Percentiles rank a stretch among this genome's conserved stretches.
Evolutionary conservation across 2,797 vertebrate species (phyloP).

Genomic region (Stomatorhinus walkeri): DNA sequence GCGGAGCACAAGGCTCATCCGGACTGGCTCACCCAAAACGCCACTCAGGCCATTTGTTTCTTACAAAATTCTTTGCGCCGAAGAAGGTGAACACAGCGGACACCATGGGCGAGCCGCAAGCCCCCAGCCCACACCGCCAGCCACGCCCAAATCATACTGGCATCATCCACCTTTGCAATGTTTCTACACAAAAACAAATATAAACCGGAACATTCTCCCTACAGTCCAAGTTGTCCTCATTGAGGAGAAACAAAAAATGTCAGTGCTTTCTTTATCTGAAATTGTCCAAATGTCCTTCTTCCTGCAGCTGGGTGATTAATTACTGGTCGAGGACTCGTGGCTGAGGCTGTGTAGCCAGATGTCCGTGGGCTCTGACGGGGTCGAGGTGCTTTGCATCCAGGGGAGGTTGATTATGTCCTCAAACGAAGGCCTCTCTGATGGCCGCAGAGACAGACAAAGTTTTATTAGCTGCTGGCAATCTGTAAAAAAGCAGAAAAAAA

Average conservation of each 20-base stretch:
- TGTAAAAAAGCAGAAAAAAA: constrained; percentile 32
- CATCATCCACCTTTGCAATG: background rate
- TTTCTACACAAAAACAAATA: constrained; percentile 14
- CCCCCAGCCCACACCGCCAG: background rate
- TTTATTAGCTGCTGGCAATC: constrained; percentile 81
- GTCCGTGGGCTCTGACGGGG: constrained; percentile 65
- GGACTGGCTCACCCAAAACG: background rate
- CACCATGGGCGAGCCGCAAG: background rate
- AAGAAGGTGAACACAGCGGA: background rate
- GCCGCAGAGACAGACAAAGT: constrained; percentile 78
- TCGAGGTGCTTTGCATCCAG: constrained; percentile 74
- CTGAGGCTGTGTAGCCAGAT: constrained; percentile 80
- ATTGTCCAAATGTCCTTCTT: constrained; percentile 7
- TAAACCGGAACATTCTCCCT: constrained; percentile 1
- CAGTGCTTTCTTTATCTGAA: background rate
- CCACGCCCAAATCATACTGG: background rate
- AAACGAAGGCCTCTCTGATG: constrained; percentile 79
- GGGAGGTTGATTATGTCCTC: constrained; percentile 84
- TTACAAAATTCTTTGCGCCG: background rate
- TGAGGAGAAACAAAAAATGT: constrained; percentile 3
- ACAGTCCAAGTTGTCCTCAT: constrained; percentile 5
- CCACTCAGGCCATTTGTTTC: background rate
- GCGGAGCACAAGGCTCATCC: background rate
- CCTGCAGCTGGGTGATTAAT: constrained; percentile 1
- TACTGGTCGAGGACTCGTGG: constrained; percentile 53